Base-by-base conservation (phyloP, 2,797 vertebrate genomes). In the Pygocentrus nattereri region DNA sequence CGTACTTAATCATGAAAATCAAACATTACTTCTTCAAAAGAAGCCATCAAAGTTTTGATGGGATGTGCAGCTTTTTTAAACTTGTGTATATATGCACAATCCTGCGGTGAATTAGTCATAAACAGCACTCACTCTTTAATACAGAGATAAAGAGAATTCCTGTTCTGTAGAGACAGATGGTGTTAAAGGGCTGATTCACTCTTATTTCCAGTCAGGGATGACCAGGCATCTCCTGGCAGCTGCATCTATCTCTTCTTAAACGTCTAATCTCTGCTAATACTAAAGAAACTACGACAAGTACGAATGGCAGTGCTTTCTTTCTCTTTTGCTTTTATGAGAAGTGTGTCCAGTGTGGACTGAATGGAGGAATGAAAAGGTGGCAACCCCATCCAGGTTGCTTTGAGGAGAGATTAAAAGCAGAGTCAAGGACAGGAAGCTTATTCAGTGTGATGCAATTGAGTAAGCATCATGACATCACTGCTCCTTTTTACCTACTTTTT, bases 51-150 rank as follows among this genome's bases (percentile, higher is more conserved):
- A 44, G 8, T 8, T 3, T 34, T 34, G 34, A 2, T 34, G 34
- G 6, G 34, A 34, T 34, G 6, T 44, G 10, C n/a, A 62, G 27
- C 11, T 80, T 67, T 34, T 10, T 23, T 50, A 3, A 3, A 18
- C 5, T 76, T 34, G 21, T 34, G 21, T 38, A 44, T 56, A 16
- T 68, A 56, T 30, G 7, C n/a, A 25, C 27, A 44, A 1, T 74
- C 61, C 30, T 76, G 59, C 34, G 70, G 78, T 84, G 80, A 84
- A 78, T 85, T 84, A 84, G 58, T 67, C 75, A 54, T 44, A 41
- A 82, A 18, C 65, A 50, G 18, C 4, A 7, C 73, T 70, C 18
- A 25, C 47, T 41, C 67, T 18, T 70, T 62, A 64, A 58, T 58
- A 5, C 4, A 41, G 21, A 64, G 58, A 77, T 23, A 79, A 41